phyloP scores from a whole-genome alignment of 2,113 vertebrate species.

The Panthera uncia region DNA sequence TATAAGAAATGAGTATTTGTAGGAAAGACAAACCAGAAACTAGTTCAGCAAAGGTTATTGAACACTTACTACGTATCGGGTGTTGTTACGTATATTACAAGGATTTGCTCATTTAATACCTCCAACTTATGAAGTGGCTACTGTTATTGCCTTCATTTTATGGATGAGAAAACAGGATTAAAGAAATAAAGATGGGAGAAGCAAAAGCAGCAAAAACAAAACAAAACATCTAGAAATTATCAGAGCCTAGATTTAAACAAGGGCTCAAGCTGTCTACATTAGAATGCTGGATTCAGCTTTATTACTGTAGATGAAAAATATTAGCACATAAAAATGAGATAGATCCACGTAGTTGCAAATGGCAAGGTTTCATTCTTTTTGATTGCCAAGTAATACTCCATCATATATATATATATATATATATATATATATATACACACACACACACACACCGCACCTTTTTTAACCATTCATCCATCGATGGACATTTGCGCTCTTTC shows the following conservation, averaged over 20 bases:
- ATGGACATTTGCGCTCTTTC: no score
- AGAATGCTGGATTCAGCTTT: neutral
- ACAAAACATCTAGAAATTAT: neutral
- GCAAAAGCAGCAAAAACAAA: neutral
- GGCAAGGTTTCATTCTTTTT: no score
- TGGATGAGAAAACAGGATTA: neutral
- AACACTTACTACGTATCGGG: neutral
- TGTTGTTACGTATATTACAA: neutral
- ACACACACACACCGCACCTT: no score
- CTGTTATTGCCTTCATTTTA: neutral
- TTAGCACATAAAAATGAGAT: neutral
- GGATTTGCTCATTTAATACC: neutral
- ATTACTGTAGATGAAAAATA: neutral
- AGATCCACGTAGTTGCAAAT: no score
- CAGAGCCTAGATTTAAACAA: neutral
- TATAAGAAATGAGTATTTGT: neutral
- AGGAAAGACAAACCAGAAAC: neutral
- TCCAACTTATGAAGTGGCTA: neutral
- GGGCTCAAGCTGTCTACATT: neutral
- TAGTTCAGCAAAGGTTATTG: neutral
- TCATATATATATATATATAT: no score
- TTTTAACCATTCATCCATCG: no score
- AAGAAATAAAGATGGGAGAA: neutral
- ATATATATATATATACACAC: no score
- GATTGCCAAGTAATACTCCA: no score